Base-by-base conservation (phyloP, 2,797 vertebrate genomes). In the Rallus crepitans region DNA sequence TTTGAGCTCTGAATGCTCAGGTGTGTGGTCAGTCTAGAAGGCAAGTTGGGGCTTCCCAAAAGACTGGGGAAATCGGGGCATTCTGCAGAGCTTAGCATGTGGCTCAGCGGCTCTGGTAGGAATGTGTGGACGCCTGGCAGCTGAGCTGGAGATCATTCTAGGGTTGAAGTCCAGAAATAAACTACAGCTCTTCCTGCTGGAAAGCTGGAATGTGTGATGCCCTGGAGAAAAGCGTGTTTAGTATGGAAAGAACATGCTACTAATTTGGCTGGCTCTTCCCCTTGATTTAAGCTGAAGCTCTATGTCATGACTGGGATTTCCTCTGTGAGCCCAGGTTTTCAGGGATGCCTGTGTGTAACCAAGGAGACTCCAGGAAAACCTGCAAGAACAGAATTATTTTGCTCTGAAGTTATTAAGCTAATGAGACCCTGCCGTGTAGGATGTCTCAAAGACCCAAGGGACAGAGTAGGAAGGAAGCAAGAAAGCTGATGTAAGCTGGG, bases 361-460 rank as follows among this genome's bases (percentile, higher is more conserved):
- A 65, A 39, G 25, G 69, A 87, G 50, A 80, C 31, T 53, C 86
- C 30, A 55, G 70, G 15, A 82, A 94, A 82, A 71, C 18, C 25
- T 91, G 33, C 24, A 79, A 84, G 78, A 93, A 35, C 45, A 87
- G 21, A 92, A 87, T 78, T 85, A 45, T 69, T 79, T 94, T 91
- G n/a, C 76, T 82, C 30, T 73, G 21, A 95, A 92, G 60, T 85
- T 93, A 8, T 90, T 96, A 94, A 94, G 52, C 90, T 95, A 94
- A 80, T 91, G 82, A 95, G 53, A 57, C 66, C 78, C 48, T 81
- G 82, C 35, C 72, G 50, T 81, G 82, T 39, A 77, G 52, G 24
- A 93, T 55, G 40, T 39, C 61, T 84, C 40, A 68, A 85, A 55
- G 60, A 87, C 90, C 52, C 82, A 83, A 82, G 72, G 89, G 40